Base-by-base conservation (phyloP, 1,140 invertebrate genomes). In the Leptinotarsa defecta region DNA sequence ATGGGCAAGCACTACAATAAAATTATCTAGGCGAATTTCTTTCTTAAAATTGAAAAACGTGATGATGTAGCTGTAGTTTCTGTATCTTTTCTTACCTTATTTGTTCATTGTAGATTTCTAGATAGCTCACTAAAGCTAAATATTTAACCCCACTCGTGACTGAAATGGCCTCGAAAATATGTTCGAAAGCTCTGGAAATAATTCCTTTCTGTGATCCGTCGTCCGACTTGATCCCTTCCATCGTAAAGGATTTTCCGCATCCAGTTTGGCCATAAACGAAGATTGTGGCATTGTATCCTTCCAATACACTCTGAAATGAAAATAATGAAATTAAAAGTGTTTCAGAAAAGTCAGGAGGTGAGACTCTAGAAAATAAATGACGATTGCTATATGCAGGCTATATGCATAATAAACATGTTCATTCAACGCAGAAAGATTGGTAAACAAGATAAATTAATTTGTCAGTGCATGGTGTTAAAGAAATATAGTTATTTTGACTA, bases 51-150 rank as follows among this genome's bases (percentile, higher is more conserved):
- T 43, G 34, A 43, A 43, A 11, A 11, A 43, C 8, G 20, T 62
- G 15, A 62, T 62, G 15, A 11, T 13, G 34, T 11, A 43, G 34
- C 34, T 43, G 8, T 43, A 43, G 34, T 11, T 43, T 43, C n/a
- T 67, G 61, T 73, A 63, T 64, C 11, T 43, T 71, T 65, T 48
- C 67, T 74, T 92, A 95, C 63, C 93, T 86, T 73, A 96, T 91
- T 83, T 94, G 93, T 87, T 97, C 95, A 86, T 96, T 97, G 86
- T 97, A 97, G 64, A 97, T 97, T 86, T 98, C 96, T 61, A 98
- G 88, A 84, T 97, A 98, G 68, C 94, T 96, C n/a, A 95, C 91
- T 72, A 96, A 88, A 0, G 96, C 94, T 62, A 98, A 87, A 85
- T 94, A 98, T 84, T 96, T 95, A 20, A 91, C 91, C 74, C 92